Evolutionary conservation across 2,888 invertebrate species (phyloP).

Genomic region (Tricholauxania praeusta): DNA sequence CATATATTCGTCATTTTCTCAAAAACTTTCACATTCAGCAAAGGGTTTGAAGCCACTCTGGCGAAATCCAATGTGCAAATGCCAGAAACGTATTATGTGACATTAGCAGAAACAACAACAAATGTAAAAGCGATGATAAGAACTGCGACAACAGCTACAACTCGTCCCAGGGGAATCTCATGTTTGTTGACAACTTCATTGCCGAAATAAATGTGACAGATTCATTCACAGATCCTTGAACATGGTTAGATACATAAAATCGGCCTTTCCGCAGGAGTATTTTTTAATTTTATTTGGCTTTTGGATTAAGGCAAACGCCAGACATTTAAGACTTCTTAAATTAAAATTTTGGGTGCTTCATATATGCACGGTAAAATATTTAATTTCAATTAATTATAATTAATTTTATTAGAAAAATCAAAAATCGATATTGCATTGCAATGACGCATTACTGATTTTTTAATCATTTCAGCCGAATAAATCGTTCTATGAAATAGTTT

Average conservation of each 20-base stretch:
- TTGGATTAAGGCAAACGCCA: not conserved
- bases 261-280: not conserved
- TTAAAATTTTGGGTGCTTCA: too few species aligned
- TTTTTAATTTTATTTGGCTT: slow-evolving; percentile 19
- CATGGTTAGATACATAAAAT: not conserved
- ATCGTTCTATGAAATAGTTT: too few species aligned
- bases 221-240: slow-evolving; percentile 24
- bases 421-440: too few species aligned
- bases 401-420: too few species aligned
- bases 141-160: slow-evolving; percentile 18
- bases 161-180: slow-evolving; percentile 14
- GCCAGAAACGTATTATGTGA: slow-evolving; percentile 63
- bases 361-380: too few species aligned
- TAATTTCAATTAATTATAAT: too few species aligned
- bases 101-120: slow-evolving; percentile 44
- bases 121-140: not conserved
- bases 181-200: slow-evolving; percentile 32
- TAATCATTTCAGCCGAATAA: too few species aligned
- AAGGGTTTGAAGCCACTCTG: slow-evolving; percentile 19
- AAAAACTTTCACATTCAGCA: not conserved
- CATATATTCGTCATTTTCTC: too few species aligned
- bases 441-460: too few species aligned
- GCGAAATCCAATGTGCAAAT: slow-evolving; percentile 54
- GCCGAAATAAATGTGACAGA: slow-evolving; percentile 30
- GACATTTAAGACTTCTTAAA: too few species aligned